Evolutionary conservation across 2,888 invertebrate species (phyloP).

Genomic region (Zygaena filipendulae): DNA sequence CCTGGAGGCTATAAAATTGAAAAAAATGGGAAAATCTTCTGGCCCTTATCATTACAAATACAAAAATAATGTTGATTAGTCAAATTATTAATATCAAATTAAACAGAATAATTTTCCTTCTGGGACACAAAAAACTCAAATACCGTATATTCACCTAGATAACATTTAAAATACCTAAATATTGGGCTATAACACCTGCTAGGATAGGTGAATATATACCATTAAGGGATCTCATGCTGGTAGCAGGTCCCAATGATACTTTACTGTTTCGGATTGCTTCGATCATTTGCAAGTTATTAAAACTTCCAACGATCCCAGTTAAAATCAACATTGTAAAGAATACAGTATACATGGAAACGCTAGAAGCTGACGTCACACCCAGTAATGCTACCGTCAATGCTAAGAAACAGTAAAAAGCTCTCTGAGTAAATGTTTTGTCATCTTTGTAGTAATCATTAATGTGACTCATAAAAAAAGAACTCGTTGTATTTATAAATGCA

Average conservation of each 20-base stretch:
- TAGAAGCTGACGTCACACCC: conserved; percentile 40
- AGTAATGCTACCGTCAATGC: conserved; percentile 42
- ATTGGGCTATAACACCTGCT: conserved; percentile 57
- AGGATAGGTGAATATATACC: conserved; percentile 65
- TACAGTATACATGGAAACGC: conserved; percentile 36
- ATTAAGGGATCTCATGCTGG: conserved; percentile 64
- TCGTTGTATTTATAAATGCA: conserved; percentile 45
- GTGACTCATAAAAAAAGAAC: conserved; percentile 46
- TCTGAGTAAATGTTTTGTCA: conserved; percentile 37
- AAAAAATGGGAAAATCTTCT: too few species aligned
- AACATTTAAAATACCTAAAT: conserved; percentile 44
- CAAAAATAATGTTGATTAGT: too few species aligned
- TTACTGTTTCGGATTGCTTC: conserved; percentile 45
- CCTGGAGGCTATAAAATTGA: too few species aligned
- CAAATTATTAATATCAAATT: too few species aligned
- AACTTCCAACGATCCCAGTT: conserved; percentile 48
- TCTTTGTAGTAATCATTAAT: conserved; percentile 46
- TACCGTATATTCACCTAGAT: too few species aligned
- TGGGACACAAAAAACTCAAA: too few species aligned
- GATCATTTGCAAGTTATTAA: conserved; percentile 56
- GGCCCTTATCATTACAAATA: too few species aligned
- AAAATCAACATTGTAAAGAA: conserved; percentile 55
- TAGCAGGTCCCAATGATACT: conserved; percentile 64
- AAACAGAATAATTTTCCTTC: too few species aligned
- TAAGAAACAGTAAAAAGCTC: conserved; percentile 51